A percentile compares a stretch with the other conserved stretches of the same genome.
These are phyloP conservation scores for Brachyptera putata DNA, from an alignment of 2,888 invertebrate genomes.

Conservation along the genomic window DNA sequence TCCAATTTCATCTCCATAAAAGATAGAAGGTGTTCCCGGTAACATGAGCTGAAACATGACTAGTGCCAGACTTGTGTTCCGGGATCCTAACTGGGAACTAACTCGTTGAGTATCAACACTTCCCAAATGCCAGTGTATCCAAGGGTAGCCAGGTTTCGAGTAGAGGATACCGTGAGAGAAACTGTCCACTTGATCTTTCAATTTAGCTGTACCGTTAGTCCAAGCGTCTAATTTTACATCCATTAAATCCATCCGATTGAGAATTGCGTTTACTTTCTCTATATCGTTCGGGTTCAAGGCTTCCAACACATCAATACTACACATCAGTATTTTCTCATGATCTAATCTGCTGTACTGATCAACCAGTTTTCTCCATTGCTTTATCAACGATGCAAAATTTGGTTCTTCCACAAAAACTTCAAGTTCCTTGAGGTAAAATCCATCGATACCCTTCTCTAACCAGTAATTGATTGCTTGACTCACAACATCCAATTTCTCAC, in stretches of 20 bases:
- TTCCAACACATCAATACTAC: slow-evolving; percentile 54
- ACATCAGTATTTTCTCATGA: slow-evolving; percentile 59
- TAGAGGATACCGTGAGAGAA: slow-evolving; percentile 57
- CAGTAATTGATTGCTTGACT: slow-evolving; percentile 62
- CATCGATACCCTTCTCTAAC: slow-evolving; percentile 76
- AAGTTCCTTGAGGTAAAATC: slow-evolving; percentile 81
- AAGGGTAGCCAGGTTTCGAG: slow-evolving; percentile 60
- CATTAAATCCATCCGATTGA: slow-evolving; percentile 65
- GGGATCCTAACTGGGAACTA: slow-evolving; percentile 48
- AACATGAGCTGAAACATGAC: slow-evolving; percentile 72
- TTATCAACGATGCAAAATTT: slow-evolving; percentile 55
- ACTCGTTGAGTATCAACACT: slow-evolving; percentile 59
- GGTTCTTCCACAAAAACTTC: slow-evolving; percentile 60
- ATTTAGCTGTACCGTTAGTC: slow-evolving; percentile 50
- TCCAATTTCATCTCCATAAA: slow-evolving; percentile 89
- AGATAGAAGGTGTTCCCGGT: slow-evolving; percentile 81
- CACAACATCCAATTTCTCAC: slow-evolving; percentile 40
- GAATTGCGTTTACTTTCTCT: slow-evolving; percentile 52
- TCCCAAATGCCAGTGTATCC: slow-evolving; percentile 78
- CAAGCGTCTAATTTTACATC: slow-evolving; percentile 59
- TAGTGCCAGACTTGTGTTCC: slow-evolving; percentile 64
- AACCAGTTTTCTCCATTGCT: slow-evolving; percentile 62
- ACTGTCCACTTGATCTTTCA: slow-evolving; percentile 56
- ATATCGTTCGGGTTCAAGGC: slow-evolving; percentile 46
- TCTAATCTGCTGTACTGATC: slow-evolving; percentile 33